A percentile compares a stretch with the other conserved stretches of the same genome.
phyloP scores from a whole-genome alignment of 2,888 invertebrate genomes.

The Mystacides longicornis region DNA sequence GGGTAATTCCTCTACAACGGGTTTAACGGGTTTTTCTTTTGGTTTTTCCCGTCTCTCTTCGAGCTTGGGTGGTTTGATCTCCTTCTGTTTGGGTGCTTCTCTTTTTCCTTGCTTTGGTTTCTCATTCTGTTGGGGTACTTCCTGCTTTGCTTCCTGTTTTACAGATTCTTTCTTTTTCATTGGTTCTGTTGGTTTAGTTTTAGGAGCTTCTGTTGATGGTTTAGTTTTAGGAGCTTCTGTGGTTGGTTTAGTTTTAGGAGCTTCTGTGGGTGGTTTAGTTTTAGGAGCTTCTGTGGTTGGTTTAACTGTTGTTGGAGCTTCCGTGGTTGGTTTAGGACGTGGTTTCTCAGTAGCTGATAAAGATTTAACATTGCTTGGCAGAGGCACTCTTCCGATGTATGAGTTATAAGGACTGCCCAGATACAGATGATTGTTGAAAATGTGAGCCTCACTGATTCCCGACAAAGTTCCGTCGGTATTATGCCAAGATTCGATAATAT shows the following conservation, averaged over 20 bases:
- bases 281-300: constrained; percentile 25
- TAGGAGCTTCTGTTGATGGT: constrained; percentile 27
- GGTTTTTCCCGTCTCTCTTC: constrained; percentile 19
- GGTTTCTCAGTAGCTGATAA: constrained; percentile 35
- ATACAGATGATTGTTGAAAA: constrained; percentile 56
- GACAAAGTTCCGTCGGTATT: constrained; percentile 50
- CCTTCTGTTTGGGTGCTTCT: constrained; percentile 25
- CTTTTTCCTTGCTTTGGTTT: constrained; percentile 25
- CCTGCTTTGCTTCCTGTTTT: constrained; percentile 21
- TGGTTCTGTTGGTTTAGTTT: constrained; percentile 29
- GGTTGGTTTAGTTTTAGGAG: constrained; percentile 26
- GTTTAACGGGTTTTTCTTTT: constrained; percentile 12
- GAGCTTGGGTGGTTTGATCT: constrained; percentile 21
- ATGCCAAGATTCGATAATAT: constrained; percentile 61
- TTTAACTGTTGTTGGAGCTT: constrained; percentile 27
- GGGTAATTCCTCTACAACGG: constrained; percentile 47
- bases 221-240: constrained; percentile 27
- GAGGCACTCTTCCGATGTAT: constrained; percentile 57
- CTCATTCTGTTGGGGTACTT: constrained; percentile 26
- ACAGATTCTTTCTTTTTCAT: constrained; percentile 24
- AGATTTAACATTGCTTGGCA: constrained; percentile 35
- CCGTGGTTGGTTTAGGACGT: constrained; percentile 29
- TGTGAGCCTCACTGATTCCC: constrained; percentile 58
- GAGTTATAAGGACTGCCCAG: constrained; percentile 63
- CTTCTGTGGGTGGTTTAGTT: constrained; percentile 24